Conservation (phyloP, 2,888 invertebrate genomes). For the Periphyllus acericola region DNA sequence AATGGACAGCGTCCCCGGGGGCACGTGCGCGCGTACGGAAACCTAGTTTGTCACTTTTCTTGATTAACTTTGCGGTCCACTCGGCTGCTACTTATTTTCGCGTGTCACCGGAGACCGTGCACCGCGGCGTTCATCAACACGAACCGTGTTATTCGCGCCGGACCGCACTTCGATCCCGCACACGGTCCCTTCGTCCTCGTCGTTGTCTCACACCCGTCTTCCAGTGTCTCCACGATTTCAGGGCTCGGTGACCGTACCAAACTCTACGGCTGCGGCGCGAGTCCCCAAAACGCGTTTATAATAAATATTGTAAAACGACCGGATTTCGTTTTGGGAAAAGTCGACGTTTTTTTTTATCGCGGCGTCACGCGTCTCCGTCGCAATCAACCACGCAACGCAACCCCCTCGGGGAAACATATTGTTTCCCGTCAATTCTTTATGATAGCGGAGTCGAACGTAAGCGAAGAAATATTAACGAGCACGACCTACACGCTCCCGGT, state of each 20-base stretch:
- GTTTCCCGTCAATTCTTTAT: no score
- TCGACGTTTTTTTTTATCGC: no score
- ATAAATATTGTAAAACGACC: no score
- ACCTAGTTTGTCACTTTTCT: conserved; percentile 17
- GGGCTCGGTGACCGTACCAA: background rate
- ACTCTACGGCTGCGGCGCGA: background rate
- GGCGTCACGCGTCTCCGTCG: no score
- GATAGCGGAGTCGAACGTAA: no score
- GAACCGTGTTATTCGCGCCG: conserved; percentile 4
- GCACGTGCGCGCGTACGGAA: background rate
- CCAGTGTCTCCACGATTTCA: background rate
- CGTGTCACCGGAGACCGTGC: background rate
- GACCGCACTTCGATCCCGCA: no score
- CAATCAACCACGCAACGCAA: no score
- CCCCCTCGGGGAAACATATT: no score
- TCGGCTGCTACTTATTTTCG: background rate
- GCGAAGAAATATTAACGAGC: no score
- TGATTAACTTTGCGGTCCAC: conserved; percentile 6
- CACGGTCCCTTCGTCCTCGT: background rate
- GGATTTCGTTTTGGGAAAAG: no score
- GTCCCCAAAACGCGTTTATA: background rate
- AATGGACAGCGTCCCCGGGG: no score
- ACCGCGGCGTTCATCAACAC: background rate
- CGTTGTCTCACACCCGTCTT: background rate
- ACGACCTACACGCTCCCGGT: no score